Percentiles rank a stretch among this genome's conserved stretches.
Conservation (phyloP, 2,797 vertebrate genomes). For the Echiichthys vipera region DNA sequence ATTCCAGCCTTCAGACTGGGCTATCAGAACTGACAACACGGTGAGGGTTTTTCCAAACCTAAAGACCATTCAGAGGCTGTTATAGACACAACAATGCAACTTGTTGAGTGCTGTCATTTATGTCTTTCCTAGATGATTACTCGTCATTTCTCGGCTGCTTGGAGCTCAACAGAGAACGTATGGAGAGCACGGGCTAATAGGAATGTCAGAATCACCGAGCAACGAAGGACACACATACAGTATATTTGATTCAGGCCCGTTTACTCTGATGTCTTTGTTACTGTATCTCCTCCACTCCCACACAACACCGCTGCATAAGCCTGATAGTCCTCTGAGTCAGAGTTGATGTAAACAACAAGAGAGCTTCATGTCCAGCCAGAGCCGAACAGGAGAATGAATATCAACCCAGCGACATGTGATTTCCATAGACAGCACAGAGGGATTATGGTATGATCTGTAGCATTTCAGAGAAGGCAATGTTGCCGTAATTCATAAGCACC, state of each 20-base stretch:
- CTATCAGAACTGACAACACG: slow-evolving; percentile 42
- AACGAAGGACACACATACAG: slow-evolving; percentile 34
- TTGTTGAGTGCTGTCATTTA: slow-evolving; percentile 27
- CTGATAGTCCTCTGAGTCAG: slow-evolving; percentile 75
- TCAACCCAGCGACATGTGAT: slow-evolving; percentile 73
- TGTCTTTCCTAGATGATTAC: slow-evolving; percentile 7
- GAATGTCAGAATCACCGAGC: slow-evolving; percentile 31
- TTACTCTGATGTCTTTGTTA: slow-evolving; percentile 62
- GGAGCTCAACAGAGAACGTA: slow-evolving; percentile 18
- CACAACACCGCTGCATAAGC: slow-evolving; percentile 65
- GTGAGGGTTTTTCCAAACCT: slow-evolving; percentile 39
- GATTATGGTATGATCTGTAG: slow-evolving; percentile 78
- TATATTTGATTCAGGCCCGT: slow-evolving; percentile 57
- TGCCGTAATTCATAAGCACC: slow-evolving; percentile 64
- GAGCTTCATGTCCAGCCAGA: slow-evolving; percentile 76
- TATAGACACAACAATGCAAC: neutral
- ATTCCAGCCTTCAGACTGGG: slow-evolving; percentile 13
- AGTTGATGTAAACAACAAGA: slow-evolving; percentile 70
- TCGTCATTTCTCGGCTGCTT: slow-evolving; percentile 31
- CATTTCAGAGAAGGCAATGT: slow-evolving; percentile 48
- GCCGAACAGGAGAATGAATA: slow-evolving; percentile 70
- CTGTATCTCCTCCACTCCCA: slow-evolving; percentile 73
- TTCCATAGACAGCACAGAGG: slow-evolving; percentile 78
- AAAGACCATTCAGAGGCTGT: slow-evolving; percentile 4
- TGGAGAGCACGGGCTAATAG: slow-evolving; percentile 12